Conservation (phyloP, 2,113 vertebrate genomes). For the Hassar affinis region DNA sequence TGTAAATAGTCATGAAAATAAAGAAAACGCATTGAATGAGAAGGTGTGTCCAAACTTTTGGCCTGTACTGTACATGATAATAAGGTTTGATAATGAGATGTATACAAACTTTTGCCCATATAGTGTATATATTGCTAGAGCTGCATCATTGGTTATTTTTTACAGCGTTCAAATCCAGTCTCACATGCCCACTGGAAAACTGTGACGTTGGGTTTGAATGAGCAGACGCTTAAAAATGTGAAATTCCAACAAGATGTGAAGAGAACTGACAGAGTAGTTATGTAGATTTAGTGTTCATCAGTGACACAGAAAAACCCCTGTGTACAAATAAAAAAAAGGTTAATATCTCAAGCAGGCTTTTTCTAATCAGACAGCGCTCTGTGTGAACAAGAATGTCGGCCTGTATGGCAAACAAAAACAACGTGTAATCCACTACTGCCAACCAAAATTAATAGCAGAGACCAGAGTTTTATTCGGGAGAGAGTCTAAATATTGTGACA, state of each 20-base stretch:
- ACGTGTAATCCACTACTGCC: background rate
- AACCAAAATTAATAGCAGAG: background rate
- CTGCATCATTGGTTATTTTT: background rate
- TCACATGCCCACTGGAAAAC: background rate
- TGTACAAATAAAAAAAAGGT: background rate
- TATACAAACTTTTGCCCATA: background rate
- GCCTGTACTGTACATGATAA: no score
- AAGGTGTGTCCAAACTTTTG: no score
- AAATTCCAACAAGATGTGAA: background rate
- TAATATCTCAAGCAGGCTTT: background rate
- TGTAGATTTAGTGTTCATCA: background rate
- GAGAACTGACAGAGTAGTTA: background rate
- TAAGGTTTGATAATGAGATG: no score
- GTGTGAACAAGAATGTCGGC: background rate
- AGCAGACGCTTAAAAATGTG: background rate
- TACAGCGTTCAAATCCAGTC: background rate
- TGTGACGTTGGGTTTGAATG: background rate
- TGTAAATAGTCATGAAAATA: no score
- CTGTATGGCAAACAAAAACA: background rate
- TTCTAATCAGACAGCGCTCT: background rate
- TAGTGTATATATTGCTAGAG: background rate
- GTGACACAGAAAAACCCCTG: background rate
- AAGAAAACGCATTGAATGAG: no score
- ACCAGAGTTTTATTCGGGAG: background rate
- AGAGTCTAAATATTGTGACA: conserved; percentile 24